Conservation (phyloP, 2,797 vertebrate genomes). For the Argya squamiceps region DNA sequence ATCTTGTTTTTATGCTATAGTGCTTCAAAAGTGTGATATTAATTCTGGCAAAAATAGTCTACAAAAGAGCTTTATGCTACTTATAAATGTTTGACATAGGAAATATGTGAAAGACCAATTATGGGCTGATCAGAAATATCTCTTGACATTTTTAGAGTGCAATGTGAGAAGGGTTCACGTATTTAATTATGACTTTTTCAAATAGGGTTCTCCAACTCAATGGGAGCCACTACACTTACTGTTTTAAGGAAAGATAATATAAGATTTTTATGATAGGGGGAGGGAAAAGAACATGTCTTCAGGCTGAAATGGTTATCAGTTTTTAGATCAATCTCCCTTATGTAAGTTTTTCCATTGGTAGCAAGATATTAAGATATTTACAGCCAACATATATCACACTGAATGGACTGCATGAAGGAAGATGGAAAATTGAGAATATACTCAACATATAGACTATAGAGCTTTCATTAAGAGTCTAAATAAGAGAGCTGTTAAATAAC, state of each 20-base stretch:
- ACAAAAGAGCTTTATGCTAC: conserved; percentile 2
- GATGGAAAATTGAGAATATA: neutral
- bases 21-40: neutral
- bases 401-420: neutral
- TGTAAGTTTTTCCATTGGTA: neutral
- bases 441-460: neutral
- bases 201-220: neutral
- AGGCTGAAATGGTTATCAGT: neutral
- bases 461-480: neutral
- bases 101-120: conserved; percentile 57
- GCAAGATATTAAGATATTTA: conserved; percentile 36
- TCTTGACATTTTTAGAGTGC: conserved; percentile 63
- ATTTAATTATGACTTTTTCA: conserved; percentile 28
- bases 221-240: neutral
- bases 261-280: neutral
- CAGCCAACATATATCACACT: neutral
- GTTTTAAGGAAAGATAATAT: neutral
- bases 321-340: conserved; percentile 1
- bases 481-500: neutral
- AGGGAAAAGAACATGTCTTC: neutral
- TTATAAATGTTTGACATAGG: conserved; percentile 33
- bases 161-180: neutral
- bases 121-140: conserved; percentile 32
- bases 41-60: neutral
- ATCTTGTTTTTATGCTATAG: neutral